Conservation (phyloP, 2,113 vertebrate genomes). For the Murina feae region DNA sequence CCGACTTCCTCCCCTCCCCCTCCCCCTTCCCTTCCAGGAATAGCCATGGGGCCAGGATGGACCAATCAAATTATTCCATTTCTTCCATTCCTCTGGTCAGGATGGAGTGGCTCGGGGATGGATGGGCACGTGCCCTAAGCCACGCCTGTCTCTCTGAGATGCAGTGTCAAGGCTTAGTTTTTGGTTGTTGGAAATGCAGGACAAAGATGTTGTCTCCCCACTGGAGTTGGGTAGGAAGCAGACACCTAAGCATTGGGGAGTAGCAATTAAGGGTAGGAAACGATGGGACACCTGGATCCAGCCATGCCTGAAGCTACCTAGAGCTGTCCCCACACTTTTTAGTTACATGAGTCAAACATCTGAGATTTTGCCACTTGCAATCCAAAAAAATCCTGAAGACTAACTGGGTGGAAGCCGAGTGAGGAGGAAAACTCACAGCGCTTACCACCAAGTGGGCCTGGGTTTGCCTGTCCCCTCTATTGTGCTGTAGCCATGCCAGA, state of each 20-base stretch:
- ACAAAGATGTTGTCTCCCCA: background rate
- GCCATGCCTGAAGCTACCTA: background rate
- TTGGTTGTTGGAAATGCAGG: background rate
- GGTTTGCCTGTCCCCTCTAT: background rate
- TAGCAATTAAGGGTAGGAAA: background rate
- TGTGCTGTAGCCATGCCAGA: fast-evolving
- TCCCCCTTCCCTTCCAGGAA: background rate
- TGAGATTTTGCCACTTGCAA: background rate
- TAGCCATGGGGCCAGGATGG: background rate
- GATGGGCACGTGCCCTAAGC: fast-evolving
- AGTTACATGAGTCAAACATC: background rate
- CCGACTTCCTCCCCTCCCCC: too few species aligned
- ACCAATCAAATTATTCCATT: background rate
- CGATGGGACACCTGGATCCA: background rate
- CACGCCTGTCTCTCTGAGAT: fast-evolving
- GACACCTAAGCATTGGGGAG: background rate
- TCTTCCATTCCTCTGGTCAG: background rate
- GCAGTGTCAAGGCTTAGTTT: background rate
- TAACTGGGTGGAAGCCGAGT: background rate
- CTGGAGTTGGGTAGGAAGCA: background rate
- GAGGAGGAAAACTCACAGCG: background rate
- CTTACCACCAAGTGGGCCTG: background rate
- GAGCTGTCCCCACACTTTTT: background rate
- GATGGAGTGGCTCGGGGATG: background rate
- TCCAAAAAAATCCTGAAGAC: background rate